Base-by-base conservation (phyloP, 2,797 vertebrate species). In the Basileuterus tristriatus region DNA sequence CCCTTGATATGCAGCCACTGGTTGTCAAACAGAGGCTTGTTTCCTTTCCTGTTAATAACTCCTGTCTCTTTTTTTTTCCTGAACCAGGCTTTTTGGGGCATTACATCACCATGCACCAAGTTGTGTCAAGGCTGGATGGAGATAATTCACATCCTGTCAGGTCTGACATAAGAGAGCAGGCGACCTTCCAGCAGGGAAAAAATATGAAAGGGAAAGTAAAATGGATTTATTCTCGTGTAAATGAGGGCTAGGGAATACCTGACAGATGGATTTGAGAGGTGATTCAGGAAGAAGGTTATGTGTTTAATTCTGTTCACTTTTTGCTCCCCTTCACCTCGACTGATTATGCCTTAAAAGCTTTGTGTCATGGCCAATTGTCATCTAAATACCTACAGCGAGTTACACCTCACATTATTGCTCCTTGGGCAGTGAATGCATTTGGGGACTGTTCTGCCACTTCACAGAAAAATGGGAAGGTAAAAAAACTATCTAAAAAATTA, bases 91-190 rank as follows among this genome's bases (percentile, higher is more conserved):
- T 92, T 90, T 83, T 94, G 59, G 56, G 74, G 89, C 96, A 94
- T 96, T 94, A 95, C 93, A 82, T 97, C 94, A 97, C 80, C 26
- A 0, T 1, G 39, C 80, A 76, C 47, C 5, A 39, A 87, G 43
- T 86, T 91, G n/a, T 96, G 96, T 90, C 92, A 83, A 86, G 89
- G 87, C 83, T 96, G 94, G 82, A 93, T 70, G 74, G 83, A 96
- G 95, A 95, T 94, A 94, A 94, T 93, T 94, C 95, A 94, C 89
- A 93, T 96, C 95, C 95, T 93, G 87, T 84, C 94, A 93, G 55
- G 41, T 43, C 87, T 88, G 94, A 72, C 96, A 86, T 90, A 36
- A 94, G 85, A 88, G 52, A 67, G 64, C 19, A 67, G 93, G 91
- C 85, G 64, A 82, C 80, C 56, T 95, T 95, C 95, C 96, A 96